Percentiles rank a stretch among this genome's conserved stretches.
phyloP scores from a whole-genome alignment of 2,113 vertebrate species.

The Chloropsis cyanopogon region DNA sequence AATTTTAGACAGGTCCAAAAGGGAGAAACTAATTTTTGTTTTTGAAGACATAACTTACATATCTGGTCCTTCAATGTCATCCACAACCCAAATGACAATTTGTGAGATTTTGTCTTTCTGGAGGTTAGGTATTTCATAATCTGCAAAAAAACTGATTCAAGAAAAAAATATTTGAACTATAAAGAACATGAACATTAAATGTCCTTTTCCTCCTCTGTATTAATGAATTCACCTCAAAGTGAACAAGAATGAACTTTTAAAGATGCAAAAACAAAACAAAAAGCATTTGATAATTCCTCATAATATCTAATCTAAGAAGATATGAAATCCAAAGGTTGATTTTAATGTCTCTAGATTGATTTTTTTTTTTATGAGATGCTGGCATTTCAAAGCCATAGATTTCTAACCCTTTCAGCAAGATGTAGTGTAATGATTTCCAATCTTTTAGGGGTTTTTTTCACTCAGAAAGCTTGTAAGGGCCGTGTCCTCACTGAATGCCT shows the following conservation, averaged over 20 bases:
- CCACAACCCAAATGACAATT: conserved; percentile 76
- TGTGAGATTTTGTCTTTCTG: conserved; percentile 69
- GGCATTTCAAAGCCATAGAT: background rate
- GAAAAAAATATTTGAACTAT: background rate
- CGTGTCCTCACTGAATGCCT: background rate
- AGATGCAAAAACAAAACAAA: background rate
- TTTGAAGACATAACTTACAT: conserved; percentile 57
- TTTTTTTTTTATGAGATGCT: background rate
- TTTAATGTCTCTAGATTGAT: background rate
- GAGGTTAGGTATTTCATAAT: conserved; percentile 75
- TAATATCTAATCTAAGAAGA: background rate
- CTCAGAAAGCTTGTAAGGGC: background rate
- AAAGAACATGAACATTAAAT: background rate
- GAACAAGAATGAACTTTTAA: background rate
- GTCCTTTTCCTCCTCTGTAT: background rate
- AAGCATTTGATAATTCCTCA: background rate
- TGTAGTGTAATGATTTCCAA: background rate
- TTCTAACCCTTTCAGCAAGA: background rate
- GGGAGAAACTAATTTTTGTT: background rate
- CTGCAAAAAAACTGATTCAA: conserved; percentile 75
- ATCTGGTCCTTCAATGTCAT: conserved; percentile 67
- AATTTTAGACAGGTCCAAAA: background rate
- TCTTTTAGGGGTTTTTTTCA: background rate
- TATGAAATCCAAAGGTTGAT: background rate
- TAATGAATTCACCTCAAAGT: background rate